Base-by-base conservation (phyloP, 2,888 invertebrate species). In the Strigamia maritima region DNA sequence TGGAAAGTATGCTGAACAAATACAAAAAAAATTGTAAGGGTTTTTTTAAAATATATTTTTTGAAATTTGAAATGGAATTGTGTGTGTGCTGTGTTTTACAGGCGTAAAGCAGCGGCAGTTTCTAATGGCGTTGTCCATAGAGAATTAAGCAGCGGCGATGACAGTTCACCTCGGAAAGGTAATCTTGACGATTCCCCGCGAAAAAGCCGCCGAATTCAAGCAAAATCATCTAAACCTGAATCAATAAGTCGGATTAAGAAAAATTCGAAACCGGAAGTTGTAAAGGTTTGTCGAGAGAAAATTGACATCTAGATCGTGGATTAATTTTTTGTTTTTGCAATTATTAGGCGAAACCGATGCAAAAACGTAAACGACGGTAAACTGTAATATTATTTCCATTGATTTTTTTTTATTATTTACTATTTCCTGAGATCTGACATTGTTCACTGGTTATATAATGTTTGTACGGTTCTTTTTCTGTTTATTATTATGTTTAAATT, bases 81-180 rank as follows among this genome's bases (percentile, higher is more conserved):
- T 26, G 22, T 65, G 2, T 10, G 26, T 26, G 7, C 26, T 75
- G 7, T 35, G 6, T 6, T 35, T 6, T 76, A 12, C 70, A 80
- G 80, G 24, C 60, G 80, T n/a, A 35, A 77, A 74, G 24, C 77
- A 14, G 44, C 80, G 31, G 38, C 26, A 22, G 49, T 79, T 31
- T 38, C 78, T 1, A 80, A 80, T 22, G 80, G 80, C 22, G 40
- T 70, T 38, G 78, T 31, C 38, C 40, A 75, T 19, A 40, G 44
- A 26, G 31, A 65, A 24, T 19, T 74, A 19, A 80, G 76, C 44
- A 78, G 78, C 28, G 80, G 54, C 31, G 74, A 22, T 28, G 74
- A 74, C 19, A 79, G 74, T 79, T 74, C 74, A 10, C 54, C 77
- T 0, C 38, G 54, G 10, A 77, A 77, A 77, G 49, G 24, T 28